Percentiles rank a stretch among this genome's conserved stretches.
phyloP scores from a whole-genome alignment of 2,888 invertebrate species.

The Cotesia congregata region DNA sequence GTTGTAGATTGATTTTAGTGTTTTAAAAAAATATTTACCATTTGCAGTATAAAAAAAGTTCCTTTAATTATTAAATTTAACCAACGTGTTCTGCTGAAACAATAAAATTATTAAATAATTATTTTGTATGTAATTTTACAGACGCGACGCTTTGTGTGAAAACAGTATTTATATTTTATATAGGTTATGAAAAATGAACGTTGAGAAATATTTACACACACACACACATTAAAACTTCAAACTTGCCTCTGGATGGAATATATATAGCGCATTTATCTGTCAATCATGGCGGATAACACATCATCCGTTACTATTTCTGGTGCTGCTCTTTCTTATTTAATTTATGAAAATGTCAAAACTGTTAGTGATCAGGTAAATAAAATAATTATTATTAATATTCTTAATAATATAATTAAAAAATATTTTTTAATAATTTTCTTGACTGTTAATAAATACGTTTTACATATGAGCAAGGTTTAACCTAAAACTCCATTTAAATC shows the following conservation, averaged over 20 bases:
- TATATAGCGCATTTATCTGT: conserved; percentile 19
- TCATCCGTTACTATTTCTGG: conserved; percentile 71
- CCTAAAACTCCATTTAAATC: conserved; percentile 23
- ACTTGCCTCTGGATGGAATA: not conserved
- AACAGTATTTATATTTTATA: no score
- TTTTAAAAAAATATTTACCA: no score
- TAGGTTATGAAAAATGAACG: no score
- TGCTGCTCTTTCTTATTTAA: conserved; percentile 77
- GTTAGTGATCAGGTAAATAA: conserved; percentile 74
- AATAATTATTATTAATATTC: not conserved
- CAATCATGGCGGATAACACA: conserved; percentile 61
- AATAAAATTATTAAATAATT: no score
- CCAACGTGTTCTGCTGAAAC: no score
- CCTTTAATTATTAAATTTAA: no score
- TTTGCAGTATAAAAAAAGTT: no score
- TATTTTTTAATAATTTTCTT: not conserved
- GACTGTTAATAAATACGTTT: not conserved
- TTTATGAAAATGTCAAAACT: conserved; percentile 78
- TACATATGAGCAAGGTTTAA: conserved; percentile 45
- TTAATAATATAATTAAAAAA: not conserved
- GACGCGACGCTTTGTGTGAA: no score
- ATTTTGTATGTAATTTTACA: no score
- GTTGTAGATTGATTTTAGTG: no score
- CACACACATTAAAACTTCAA: not conserved
- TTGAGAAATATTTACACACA: not conserved